Base-by-base conservation (phyloP, 2,888 invertebrate species). In the Drosophila vallismaia region DNA sequence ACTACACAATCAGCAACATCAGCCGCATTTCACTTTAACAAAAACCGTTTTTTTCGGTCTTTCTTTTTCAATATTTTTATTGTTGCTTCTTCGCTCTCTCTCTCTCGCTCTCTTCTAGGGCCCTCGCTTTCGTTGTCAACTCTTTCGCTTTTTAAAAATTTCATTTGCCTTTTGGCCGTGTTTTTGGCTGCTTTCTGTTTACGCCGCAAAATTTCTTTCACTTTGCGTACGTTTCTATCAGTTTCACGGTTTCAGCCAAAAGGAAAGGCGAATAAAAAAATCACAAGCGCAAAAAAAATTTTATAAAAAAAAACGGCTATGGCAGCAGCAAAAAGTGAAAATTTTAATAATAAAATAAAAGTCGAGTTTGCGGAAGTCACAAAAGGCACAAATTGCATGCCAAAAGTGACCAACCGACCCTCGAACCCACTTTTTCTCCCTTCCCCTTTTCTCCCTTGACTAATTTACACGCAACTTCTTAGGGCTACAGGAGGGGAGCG, bases 161-260 rank as follows among this genome's bases (percentile, higher is more conserved):
- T 77, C 57, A 19, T 42, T 42, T 38, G 31, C 54, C 19, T 38
- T 28, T 36, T 28, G 44, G 31, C 60, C 64, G 40, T 71, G 71
- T 54, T 73, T 82, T 79, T 74, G 56, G 71, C 60, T 66, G 68
- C 88, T 82, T 88, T 88, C 88, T 86, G 81, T 80, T 84, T 78
- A 78, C 76, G 81, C 67, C 78, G 83, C 83, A 71, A 64, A 64
- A 64, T 88, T 88, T 86, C 87, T 88, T 88, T 88, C 86, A 75
- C 88, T 82, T 86, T 83, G 87, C 82, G 63, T 81, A 80, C 77
- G 68, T 67, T 64, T 64, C 63, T 86, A 88, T 76, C 75, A 83
- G 70, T 75, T 88, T 71, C 57, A 73, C 75, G 72, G 77, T 70
- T 80, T 42, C n/a, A n/a, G 33, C 33, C 33, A 66, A 67, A 57